Evolutionary conservation across 2,888 invertebrate species (phyloP), one percentile per base, ranked within the genome.

Genomic region (Hyalella azteca): DNA sequence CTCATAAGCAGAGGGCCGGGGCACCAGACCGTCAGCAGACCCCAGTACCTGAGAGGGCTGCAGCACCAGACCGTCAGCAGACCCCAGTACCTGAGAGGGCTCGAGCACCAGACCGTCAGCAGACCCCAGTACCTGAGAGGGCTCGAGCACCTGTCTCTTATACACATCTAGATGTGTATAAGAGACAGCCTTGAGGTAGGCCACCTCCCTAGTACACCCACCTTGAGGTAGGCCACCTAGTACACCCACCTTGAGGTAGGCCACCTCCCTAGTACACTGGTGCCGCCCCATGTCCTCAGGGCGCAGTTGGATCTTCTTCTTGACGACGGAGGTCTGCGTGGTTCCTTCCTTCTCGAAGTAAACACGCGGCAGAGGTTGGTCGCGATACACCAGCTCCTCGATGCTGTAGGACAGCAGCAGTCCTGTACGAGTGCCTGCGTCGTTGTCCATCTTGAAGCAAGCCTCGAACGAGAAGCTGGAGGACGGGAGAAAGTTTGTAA

Each of bases 281-380:
- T 90, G 91, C 80, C 85, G 85, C 32, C 84, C 83, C 36, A 85
- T 82, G 45, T 82, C 83, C 22, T 85, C 85, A 40, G 75, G 75
- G n/a, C 66, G 32, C 29, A 75, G 45, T 5, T 32, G 7, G n/a
- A 75, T 45, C 36, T 75, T 75, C 45, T 86, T 84, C 82, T 86
- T 86, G 78, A 88, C 86, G 59, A 87, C 85, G 82, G 88, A 86
- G 79, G 86, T 86, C 73, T 86, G 84, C 84, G 87, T 86, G 59
- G 85, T 36, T 78, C 85, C 78, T 81, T 88, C 86, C 89, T 90
- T 88, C 77, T 91, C 91, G 86, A 96, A 94, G 89, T 93, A 93
- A 9, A 95, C 93, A 84, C 96, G 90, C 0, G 95, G 93, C 87
- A 93, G 93, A 87, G 94, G 94, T 85, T 92, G 92, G 29, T 91